Evolutionary conservation across 1,140 invertebrate species (phyloP), one percentile per base, ranked within the genome.

Genomic region (Tetragonula clypearis): DNA sequence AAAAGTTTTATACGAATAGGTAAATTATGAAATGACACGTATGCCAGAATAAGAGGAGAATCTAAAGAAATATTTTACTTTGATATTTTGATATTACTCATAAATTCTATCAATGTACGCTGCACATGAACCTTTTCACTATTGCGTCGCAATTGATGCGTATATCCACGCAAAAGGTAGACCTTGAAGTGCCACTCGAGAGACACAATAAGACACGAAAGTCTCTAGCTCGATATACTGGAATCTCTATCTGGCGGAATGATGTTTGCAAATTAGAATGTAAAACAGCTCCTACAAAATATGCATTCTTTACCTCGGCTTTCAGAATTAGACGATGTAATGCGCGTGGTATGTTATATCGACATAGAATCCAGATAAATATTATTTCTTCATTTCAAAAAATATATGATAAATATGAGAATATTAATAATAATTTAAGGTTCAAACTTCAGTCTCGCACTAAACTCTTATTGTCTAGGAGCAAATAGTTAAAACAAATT

Each of bases 111-210:
- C 11, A 26, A 17, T 12, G 74, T 58, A 35, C 23, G 17, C 19
- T 62, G 35, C 75, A 62, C 19, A 75, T 58, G 49, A 78, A 68
- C 74, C 23, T 77, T 83, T 77, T 69, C 81, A 74, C 74, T 77
- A 68, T 83, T 78, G 74, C 81, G 81, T 77, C 81, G 81, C 81
- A 83, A 83, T 83, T 83, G 81, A 83, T 78, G 81, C 62, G 49
- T 69, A 49, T 78, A 76, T 83, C 55, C 81, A 78, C 62, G 81
- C 62, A 77, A 83, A 83, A 83, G 81, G 74, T 41, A 77, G 74
- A 83, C 81, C 81, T 83, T 83, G 81, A 74, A 77, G 65, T 58
- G 65, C 74, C 49, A 58, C 74, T 76, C 53, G 49, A 69, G 58
- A 66, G 62, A 83, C 53, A 83, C 81, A 75, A 78, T 77, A 65